Percentiles rank a stretch among this genome's conserved stretches.
Evolutionary conservation across 2,888 invertebrate genomes (phyloP).

Genomic region (Rhodophaea formosa): DNA sequence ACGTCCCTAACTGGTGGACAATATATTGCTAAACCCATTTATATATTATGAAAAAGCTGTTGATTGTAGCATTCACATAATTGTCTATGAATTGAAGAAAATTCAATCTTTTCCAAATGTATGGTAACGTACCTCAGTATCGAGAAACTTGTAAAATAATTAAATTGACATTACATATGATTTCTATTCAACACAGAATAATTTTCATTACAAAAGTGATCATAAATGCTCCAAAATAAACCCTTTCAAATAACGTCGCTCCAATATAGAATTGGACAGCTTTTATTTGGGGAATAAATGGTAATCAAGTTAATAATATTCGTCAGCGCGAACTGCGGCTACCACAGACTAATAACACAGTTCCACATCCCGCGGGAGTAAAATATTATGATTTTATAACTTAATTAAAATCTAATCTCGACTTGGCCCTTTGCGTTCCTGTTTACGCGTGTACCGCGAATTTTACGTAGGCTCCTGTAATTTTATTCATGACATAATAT

Average conservation of each 20-base stretch:
- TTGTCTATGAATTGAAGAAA: too few species aligned
- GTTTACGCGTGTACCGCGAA: slow-evolving; percentile 25
- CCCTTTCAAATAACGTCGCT: background rate
- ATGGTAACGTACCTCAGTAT: too few species aligned
- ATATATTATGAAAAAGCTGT: too few species aligned
- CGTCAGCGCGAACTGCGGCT: slow-evolving; percentile 2
- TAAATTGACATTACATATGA: too few species aligned
- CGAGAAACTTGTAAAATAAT: too few species aligned
- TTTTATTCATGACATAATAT: slow-evolving; percentile 27
- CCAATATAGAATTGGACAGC: background rate
- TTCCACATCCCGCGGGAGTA: slow-evolving; percentile 32
- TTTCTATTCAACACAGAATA: too few species aligned
- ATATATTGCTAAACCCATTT: too few species aligned
- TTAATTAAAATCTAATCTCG: slow-evolving; percentile 49
- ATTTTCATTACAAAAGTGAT: too few species aligned
- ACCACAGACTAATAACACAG: slow-evolving; percentile 32
- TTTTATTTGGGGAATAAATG: background rate
- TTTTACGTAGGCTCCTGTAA: slow-evolving; percentile 23
- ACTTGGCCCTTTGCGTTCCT: slow-evolving; percentile 35
- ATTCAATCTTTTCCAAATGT: too few species aligned
- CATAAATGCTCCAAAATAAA: background rate
- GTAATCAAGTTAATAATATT: slow-evolving; percentile 13
- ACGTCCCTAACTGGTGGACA: too few species aligned
- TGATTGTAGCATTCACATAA: too few species aligned
- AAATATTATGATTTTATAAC: slow-evolving; percentile 41